A percentile compares a stretch with the other conserved stretches of the same genome.
Evolutionary conservation across 1,140 invertebrate genomes (phyloP).

Genomic region (Drosophila leontia): DNA sequence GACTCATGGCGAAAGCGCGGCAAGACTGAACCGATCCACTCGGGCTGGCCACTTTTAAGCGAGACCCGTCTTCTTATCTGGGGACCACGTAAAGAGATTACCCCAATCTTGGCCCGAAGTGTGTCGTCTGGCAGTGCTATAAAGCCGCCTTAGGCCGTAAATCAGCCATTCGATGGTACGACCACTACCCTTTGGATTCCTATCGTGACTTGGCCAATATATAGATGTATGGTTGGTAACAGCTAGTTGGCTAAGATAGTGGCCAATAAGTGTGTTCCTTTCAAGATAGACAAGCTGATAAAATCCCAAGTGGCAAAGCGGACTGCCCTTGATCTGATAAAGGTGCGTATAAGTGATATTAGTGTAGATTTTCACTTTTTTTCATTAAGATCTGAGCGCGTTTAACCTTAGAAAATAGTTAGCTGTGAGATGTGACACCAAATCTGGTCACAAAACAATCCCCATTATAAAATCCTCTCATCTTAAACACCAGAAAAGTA

Average conservation of each 20-base stretch:
- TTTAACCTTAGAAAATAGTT: neutral
- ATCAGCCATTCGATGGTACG: slow-evolving; percentile 30
- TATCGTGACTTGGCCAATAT: slow-evolving; percentile 7
- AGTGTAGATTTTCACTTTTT: neutral
- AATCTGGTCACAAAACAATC: neutral
- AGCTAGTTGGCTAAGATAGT: slow-evolving; percentile 20
- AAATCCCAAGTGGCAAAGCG: slow-evolving; percentile 3
- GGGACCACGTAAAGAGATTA: slow-evolving; percentile 50
- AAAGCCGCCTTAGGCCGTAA: slow-evolving; percentile 30
- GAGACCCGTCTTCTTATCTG: slow-evolving; percentile 49
- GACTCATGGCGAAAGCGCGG: slow-evolving; percentile 61
- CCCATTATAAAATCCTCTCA: neutral
- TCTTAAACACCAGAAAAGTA: neutral
- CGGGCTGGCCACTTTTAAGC: slow-evolving; percentile 57
- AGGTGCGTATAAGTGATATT: neutral
- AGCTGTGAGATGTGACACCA: neutral
- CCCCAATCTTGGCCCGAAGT: slow-evolving; percentile 41
- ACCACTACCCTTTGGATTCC: slow-evolving; percentile 2
- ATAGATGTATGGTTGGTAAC: slow-evolving; percentile 22
- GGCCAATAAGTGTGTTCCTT: slow-evolving; percentile 10
- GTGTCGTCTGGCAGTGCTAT: slow-evolving; percentile 18
- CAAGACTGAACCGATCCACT: slow-evolving; percentile 44
- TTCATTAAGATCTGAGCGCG: neutral
- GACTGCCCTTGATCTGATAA: slow-evolving; percentile 30
- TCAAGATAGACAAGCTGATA: slow-evolving; percentile 41